Evolutionary conservation across 2,888 invertebrate genomes (phyloP), one percentile per base, ranked within the genome.

Genomic region (Serripes groenlandicus): DNA sequence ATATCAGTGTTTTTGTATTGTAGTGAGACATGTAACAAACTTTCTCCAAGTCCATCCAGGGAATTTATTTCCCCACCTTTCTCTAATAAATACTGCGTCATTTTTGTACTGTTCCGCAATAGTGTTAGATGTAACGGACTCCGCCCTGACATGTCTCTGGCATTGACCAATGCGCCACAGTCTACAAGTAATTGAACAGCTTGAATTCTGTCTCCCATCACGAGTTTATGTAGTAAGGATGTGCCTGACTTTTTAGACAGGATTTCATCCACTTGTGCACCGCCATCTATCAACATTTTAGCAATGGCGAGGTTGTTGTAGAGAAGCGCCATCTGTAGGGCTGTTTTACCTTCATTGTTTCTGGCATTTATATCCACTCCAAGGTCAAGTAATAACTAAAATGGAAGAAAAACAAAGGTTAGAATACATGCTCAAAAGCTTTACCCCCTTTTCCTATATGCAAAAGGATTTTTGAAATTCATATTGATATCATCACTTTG

Each of bases 201-300:
- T 34, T 85, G 81, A 3, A 86, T 75, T 7, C 90, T 88, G 69
- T 91, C 90, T 49, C 89, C 78, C 49, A 89, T 77, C 3, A 91
- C 89, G 75, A 92, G 81, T 81, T 89, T 91, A 74, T 92, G 92
- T 62, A 92, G 75, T 32, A 92, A 82, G 9, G 90, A 84, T 52
- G 87, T 88, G 60, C 91, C 89, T 26, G 90, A 87, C 72, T 87
- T 88, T 30, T 88, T 86, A 1, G 89, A 91, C 26, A 91, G 70
- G 2, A 84, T 78, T 75, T 91, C 90, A 26, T 91, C 91, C 21
- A 91, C 88, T 60, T 91, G 89, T 18, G 92, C 92, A 11, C 92
- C 92, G 72, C 83, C 82, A 54, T 90, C 88, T 11, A 91, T 89
- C 7, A 92, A 79, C 80, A 90, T 85, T 23, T 88, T 88, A 9